These are phyloP conservation scores for Galago senegalensis DNA, from an alignment of 2,797 vertebrate species.

Conservation along the genomic window DNA sequence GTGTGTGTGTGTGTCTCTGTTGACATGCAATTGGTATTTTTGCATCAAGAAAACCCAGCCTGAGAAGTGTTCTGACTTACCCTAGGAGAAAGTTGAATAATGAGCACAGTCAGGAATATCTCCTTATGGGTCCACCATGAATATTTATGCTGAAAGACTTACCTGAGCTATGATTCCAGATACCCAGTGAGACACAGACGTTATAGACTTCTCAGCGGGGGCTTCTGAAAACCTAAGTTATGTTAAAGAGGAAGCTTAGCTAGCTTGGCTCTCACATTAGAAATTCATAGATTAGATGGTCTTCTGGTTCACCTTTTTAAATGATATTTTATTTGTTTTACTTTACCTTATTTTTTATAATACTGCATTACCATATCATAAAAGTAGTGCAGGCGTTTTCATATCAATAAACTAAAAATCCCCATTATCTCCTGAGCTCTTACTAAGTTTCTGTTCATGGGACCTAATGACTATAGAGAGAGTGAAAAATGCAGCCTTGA, in stretches of 20 bases:
- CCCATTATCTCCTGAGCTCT: constrained; percentile 15
- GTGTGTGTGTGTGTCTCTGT: background rate
- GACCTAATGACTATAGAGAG: constrained; percentile 49
- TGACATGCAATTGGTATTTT: background rate
- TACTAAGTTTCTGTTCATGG: constrained; percentile 50
- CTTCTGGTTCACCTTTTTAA: constrained; percentile 60
- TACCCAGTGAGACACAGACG: background rate
- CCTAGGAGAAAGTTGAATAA: background rate
- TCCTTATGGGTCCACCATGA: constrained; percentile 6
- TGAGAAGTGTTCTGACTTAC: background rate
- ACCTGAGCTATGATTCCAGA: background rate
- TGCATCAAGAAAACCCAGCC: constrained; percentile 18
- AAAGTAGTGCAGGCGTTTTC: constrained; percentile 53
- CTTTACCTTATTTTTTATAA: background rate
- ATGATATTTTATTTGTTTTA: background rate
- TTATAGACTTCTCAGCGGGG: constrained; percentile 32
- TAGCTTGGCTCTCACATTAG: background rate
- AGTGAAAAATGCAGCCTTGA: constrained; percentile 55
- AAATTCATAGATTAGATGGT: constrained; percentile 50
- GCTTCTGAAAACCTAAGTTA: constrained; percentile 25
- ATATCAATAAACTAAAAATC: constrained; percentile 69
- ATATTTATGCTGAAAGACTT: constrained; percentile 43
- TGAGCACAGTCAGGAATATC: background rate
- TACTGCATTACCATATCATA: constrained; percentile 42
- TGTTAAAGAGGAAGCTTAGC: constrained; percentile 17